Evolutionary conservation across 2,888 invertebrate species (phyloP), one percentile per base, ranked within the genome.

Genomic region (Dusona sp.): DNA sequence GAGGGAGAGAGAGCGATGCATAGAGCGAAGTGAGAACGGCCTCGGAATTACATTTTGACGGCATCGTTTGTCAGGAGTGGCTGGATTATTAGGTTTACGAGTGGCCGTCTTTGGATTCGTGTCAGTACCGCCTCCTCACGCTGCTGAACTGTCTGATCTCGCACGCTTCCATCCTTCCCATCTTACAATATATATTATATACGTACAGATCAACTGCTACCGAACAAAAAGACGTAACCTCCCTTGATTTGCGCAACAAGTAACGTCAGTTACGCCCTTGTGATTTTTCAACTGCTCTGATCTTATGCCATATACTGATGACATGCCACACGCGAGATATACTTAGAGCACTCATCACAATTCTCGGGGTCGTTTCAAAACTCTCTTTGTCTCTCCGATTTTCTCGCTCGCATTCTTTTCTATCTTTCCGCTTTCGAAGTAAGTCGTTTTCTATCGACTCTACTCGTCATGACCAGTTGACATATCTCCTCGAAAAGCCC

Each of bases 51-150:
- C 93, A 92, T 93, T 93, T 93, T 93, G 92, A 93, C 93, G 93
- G 92, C 89, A 91, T 93, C 93, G 91, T 93, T 93, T 93, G 93
- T 93, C 93, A 93, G 91, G 90, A 92, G 92, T 91, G 91, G 92
- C 90, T 91, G 91, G 92, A 92, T 93, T 93, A 93, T 93, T 93
- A 92, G 92, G 92, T 93, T 93, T 92, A 92, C 92, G 92, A 92
- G 92, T 92, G 92, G 92, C 90, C 90, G 90, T 90, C 90, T 90
- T 90, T 89, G 90, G 91, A 89, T 90, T 90, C 91, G 90, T 90
- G 90, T 89, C 89, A 73, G 73, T 85, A 83, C 70, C 80, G 48
- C 70, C 68, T 51, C 68, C 80, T 80, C 19, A 33, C 65, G 61
- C 72, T 73, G 75, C 78, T 61, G 74, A 85, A 68, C 57, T 77